A percentile compares a stretch with the other conserved stretches of the same genome.
Conservation (phyloP, 1,140 invertebrate species). For the Drosophila pseudoananassae region DNA sequence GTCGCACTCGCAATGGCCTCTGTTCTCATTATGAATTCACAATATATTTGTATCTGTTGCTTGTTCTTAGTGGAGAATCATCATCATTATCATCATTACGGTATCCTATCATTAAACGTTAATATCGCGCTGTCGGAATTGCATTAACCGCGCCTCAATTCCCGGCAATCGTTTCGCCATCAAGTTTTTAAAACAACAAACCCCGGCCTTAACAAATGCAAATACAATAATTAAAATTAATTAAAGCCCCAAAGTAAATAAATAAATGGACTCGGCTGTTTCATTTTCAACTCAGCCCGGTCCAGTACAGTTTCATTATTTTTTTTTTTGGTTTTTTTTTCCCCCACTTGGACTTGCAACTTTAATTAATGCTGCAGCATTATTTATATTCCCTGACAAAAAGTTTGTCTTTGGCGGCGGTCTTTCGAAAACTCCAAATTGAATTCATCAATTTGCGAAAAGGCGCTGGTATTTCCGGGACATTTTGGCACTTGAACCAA, state of each 20-base stretch:
- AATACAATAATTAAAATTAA: conserved; percentile 80
- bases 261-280: conserved; percentile 49
- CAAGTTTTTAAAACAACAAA: conserved; percentile 37
- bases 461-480: background rate
- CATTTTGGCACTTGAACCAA: background rate
- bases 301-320: background rate
- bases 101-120: conserved; percentile 14
- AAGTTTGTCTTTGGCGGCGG: conserved; percentile 54
- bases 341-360: background rate
- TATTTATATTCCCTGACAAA: conserved; percentile 60
- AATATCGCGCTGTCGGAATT: conserved; percentile 20
- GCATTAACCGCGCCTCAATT: conserved; percentile 17
- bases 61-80: conserved; percentile 2
- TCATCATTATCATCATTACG: conserved; percentile 2
- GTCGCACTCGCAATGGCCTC: conserved; percentile 8
- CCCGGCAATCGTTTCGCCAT: conserved; percentile 10
- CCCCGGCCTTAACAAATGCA: conserved; percentile 53
- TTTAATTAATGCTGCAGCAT: conserved; percentile 76
- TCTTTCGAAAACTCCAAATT: conserved; percentile 46
- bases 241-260: conserved; percentile 66
- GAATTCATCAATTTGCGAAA: conserved; percentile 67
- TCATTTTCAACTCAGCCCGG: background rate
- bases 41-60: conserved; percentile 24
- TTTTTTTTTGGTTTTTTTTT: conserved; percentile 11
- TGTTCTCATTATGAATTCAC: conserved; percentile 42